A percentile compares a stretch with the other conserved stretches of the same genome.
These are phyloP conservation scores for Acanthis flammea DNA, from an alignment of 2,797 vertebrate species.

Conservation along the genomic window DNA sequence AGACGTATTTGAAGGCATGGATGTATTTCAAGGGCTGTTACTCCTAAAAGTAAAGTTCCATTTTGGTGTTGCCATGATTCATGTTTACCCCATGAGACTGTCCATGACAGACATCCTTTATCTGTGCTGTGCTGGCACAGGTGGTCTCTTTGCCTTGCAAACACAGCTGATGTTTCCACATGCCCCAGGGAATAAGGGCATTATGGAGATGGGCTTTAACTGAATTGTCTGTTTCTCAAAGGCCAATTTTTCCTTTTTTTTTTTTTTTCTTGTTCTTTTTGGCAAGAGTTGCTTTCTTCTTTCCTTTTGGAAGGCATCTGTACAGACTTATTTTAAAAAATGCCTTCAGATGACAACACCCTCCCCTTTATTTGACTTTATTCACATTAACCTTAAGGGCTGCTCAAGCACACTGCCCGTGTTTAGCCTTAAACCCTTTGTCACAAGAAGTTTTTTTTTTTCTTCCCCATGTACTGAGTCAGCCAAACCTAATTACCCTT, in stretches of 20 bases:
- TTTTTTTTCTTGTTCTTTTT: not conserved
- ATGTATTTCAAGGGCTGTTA: constrained; percentile 4
- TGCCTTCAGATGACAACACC: not conserved
- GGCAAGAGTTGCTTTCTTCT: not conserved
- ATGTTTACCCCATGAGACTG: not conserved
- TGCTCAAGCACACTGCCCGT: not conserved
- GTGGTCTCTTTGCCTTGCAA: not conserved
- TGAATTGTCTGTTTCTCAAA: not conserved
- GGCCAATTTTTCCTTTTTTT: not conserved
- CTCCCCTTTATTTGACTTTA: not conserved
- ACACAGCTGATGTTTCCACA: constrained; percentile 19
- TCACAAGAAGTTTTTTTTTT: not conserved
- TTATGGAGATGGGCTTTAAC: constrained; percentile 20
- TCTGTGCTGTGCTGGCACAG: not conserved
- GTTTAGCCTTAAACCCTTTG: constrained; percentile 16
- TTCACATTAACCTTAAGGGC: not conserved
- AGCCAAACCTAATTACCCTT: constrained; percentile 48
- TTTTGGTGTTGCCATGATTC: not conserved
- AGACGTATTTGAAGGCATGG: not conserved
- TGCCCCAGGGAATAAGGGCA: not conserved
- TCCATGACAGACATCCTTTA: not conserved
- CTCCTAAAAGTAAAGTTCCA: not conserved
- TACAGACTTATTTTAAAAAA: not conserved
- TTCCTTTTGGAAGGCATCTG: not conserved
- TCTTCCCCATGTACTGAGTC: not conserved